These are phyloP conservation scores for Zeus faber DNA, from an alignment of 2,113 vertebrate species.

Conservation along the genomic window DNA sequence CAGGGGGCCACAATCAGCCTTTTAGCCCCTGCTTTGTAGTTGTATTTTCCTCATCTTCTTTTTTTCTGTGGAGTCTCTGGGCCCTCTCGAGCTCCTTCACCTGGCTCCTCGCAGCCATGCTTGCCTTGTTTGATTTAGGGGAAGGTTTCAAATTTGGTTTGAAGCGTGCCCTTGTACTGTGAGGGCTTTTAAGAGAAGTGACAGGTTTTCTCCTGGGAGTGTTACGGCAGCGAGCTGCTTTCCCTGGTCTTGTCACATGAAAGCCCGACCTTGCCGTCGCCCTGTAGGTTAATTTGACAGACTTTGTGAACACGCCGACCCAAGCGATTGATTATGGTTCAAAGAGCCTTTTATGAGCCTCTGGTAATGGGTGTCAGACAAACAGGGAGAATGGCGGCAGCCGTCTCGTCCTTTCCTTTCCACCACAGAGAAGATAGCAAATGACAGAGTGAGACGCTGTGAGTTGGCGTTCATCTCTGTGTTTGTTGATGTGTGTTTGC, in stretches of 20 bases:
- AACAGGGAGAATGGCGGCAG: neutral
- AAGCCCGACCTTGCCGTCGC: constrained; percentile 38
- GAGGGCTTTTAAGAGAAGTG: constrained; percentile 7
- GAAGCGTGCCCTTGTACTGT: constrained; percentile 21
- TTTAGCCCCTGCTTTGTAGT: constrained; percentile 22
- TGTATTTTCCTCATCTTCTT: too few relatives aligned
- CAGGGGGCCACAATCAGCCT: constrained; percentile 14
- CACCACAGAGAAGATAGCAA: constrained; percentile 9
- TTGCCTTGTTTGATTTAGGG: constrained; percentile 24
- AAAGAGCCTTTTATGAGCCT: constrained; percentile 50
- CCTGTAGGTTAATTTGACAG: constrained; percentile 43
- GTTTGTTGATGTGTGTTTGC: constrained; percentile 13
- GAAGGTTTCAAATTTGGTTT: constrained; percentile 31
- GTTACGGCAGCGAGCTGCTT: neutral
- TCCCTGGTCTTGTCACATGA: constrained; percentile 25
- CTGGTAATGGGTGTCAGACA: constrained; percentile 24
- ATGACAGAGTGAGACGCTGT: neutral
- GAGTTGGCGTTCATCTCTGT: neutral
- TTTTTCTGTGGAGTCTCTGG: constrained; percentile 26
- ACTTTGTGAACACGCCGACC: constrained; percentile 27
- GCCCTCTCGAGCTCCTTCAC: constrained; percentile 1
- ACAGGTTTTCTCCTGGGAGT: constrained; percentile 22
- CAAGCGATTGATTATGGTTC: constrained; percentile 42
- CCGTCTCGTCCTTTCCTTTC: constrained; percentile 7
- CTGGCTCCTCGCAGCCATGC: neutral